phyloP scores from a whole-genome alignment of 2,797 vertebrate species.

The Holocentrus rufus region DNA sequence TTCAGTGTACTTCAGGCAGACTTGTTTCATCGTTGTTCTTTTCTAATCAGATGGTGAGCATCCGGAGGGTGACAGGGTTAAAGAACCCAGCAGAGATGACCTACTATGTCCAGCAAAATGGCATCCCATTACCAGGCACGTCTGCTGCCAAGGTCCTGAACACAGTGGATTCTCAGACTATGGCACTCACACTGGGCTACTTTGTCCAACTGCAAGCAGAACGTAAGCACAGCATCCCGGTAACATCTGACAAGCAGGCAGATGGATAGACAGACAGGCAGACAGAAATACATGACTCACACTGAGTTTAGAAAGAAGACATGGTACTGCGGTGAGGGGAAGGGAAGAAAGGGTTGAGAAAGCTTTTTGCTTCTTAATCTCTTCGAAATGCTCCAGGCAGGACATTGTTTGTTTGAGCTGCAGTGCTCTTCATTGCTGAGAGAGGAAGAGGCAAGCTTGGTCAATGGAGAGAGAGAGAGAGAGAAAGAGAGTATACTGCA shows the following conservation, averaged over 20 bases:
- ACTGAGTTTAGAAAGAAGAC: conserved; percentile 44
- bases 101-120: conserved; percentile 91
- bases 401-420: conserved; percentile 63
- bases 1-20: conserved; percentile 9
- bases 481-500: conserved; percentile 27
- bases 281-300: conserved; percentile 49
- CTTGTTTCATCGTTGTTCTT: conserved; percentile 7
- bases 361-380: conserved; percentile 62
- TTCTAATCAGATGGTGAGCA: conserved; percentile 91
- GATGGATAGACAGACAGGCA: conserved; percentile 38
- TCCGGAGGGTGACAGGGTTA: conserved; percentile 88
- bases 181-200: conserved; percentile 96
- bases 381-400: conserved; percentile 59
- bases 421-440: conserved; percentile 51
- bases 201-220: conserved; percentile 97
- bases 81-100: conserved; percentile 95
- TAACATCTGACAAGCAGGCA: conserved; percentile 24
- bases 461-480: conserved; percentile 1
- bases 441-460: conserved; percentile 29
- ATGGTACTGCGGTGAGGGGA: conserved; percentile 24
- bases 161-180: conserved; percentile 95
- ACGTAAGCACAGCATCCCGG: conserved; percentile 82
- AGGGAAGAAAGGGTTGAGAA: conserved; percentile 46
- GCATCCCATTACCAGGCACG: conserved; percentile 88
- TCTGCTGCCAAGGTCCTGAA: conserved; percentile 95